Percentiles rank a stretch among this genome's conserved stretches.
Conservation (phyloP, 2,113 vertebrate species). For the Cyanoderma ruficeps region DNA sequence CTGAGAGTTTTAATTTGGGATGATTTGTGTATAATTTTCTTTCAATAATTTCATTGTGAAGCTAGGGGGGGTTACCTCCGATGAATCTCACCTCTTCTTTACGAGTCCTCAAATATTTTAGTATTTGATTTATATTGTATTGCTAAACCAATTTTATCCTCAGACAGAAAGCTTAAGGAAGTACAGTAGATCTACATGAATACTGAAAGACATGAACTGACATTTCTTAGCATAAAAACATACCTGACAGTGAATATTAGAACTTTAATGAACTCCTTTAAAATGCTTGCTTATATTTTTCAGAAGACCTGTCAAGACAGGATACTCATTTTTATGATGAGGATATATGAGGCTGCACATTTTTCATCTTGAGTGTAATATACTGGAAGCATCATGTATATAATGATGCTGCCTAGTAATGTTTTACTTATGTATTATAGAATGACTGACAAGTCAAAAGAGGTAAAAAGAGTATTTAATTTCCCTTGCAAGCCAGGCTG, state of each 20-base stretch:
- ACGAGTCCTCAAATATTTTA: neutral
- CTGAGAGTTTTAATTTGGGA: neutral
- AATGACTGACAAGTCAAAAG: neutral
- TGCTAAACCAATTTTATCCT: neutral
- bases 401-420: neutral
- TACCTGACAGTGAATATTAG: neutral
- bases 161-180: neutral
- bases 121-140: neutral
- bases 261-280: neutral
- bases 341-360: neutral
- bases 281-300: neutral
- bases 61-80: neutral
- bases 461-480: neutral
- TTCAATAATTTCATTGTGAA: neutral
- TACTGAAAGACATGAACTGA: neutral
- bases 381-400: neutral
- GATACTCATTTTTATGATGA: neutral
- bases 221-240: neutral
- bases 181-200: neutral
- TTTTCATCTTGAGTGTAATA: neutral
- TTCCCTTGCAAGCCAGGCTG: neutral
- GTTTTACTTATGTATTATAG: neutral
- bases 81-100: neutral
- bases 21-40: accelerated
- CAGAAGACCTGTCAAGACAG: neutral